Conservation (phyloP, 2,113 vertebrate genomes). For the Rattus rattus region DNA sequence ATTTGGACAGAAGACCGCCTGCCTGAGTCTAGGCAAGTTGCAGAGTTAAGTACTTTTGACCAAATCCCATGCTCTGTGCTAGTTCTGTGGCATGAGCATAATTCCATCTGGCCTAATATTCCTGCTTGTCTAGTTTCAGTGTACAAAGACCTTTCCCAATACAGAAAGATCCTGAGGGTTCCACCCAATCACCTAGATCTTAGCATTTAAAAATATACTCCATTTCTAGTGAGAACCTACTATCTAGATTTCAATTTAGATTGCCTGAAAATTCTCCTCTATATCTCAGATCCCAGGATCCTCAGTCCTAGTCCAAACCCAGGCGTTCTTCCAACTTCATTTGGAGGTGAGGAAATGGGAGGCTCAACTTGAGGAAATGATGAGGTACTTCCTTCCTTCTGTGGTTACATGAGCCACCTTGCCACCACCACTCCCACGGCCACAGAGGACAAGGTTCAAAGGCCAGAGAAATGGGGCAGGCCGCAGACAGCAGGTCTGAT, state of each 20-base stretch:
- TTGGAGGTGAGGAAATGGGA: constrained; percentile 44
- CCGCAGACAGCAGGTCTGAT: neutral
- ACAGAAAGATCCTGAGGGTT: neutral
- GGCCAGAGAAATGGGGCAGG: neutral
- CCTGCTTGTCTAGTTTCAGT: neutral
- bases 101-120: neutral
- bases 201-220: constrained; percentile 23
- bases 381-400: constrained; percentile 59
- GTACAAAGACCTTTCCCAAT: neutral
- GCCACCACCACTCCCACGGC: constrained; percentile 46
- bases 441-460: constrained; percentile 40
- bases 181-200: neutral
- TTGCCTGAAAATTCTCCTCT: neutral
- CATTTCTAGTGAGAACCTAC: neutral
- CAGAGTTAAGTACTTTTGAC: neutral
- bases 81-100: neutral
- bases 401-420: neutral
- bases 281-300: neutral
- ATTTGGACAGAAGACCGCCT: neutral
- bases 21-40: neutral
- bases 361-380: constrained; percentile 21
- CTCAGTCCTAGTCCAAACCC: neutral
- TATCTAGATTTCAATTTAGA: neutral
- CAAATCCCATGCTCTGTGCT: neutral
- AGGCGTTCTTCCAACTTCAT: constrained; percentile 29